A percentile compares a stretch with the other conserved stretches of the same genome.
Conservation (phyloP, 2,113 vertebrate genomes). For the Cairina moschata region DNA sequence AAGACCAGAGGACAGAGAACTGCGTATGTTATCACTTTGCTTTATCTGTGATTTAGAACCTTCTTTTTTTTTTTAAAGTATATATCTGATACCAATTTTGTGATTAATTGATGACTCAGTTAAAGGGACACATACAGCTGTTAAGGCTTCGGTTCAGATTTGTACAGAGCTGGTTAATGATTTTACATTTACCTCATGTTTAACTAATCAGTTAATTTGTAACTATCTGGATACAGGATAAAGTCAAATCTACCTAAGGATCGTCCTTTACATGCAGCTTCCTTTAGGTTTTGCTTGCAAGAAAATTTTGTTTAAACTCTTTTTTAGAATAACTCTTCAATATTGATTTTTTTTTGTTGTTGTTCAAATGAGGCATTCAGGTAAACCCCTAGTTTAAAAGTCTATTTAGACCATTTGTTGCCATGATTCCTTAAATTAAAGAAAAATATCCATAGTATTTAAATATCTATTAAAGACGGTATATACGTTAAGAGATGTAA, state of each 20-base stretch:
- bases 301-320: not conserved
- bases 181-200: not conserved
- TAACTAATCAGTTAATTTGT: not conserved
- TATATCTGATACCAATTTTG: not conserved
- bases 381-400: not conserved
- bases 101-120: not conserved
- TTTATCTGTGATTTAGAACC: not conserved
- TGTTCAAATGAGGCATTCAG: not conserved
- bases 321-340: not conserved
- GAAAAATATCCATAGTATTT: not conserved
- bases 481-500: not conserved
- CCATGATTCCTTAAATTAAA: not conserved
- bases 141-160: not conserved
- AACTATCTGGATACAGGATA: not conserved
- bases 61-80: not conserved
- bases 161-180: not conserved
- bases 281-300: not conserved
- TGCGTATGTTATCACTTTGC: conserved; percentile 16
- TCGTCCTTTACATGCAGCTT: not conserved
- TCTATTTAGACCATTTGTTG: not conserved
- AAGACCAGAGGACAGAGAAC: conserved; percentile 39
- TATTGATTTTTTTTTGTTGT: not conserved
- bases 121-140: not conserved
- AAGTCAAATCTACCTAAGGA: not conserved
- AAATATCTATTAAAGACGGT: not conserved